These are phyloP conservation scores for fruit fly (Drosophila melanogaster) DNA, from an alignment of 1,140 invertebrate species.

Conservation along the genomic window Release_6_plus_ISO1_MT NT_033779.5:8333001-8333500, in stretches of 20 bases:
- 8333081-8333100: constrained; percentile 35
- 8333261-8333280: background rate
- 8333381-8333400: no score
- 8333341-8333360: no score
- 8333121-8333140: constrained; percentile 62
- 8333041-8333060: no score
- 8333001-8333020: constrained; percentile 37
- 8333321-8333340: no score
- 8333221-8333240: constrained; percentile 63
- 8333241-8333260: constrained; percentile 23
- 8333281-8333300: no score
- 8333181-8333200: constrained; percentile 41
- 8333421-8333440: background rate
- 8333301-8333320: no score
- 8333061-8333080: background rate
- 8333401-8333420: no score
- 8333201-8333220: constrained; percentile 27
- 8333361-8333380: no score
- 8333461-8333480: no score
- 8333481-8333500: background rate
- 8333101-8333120: constrained; percentile 70
- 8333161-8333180: constrained; percentile 74
- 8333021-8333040: constrained; percentile 47
- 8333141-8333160: constrained; percentile 56
- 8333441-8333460: background rate